Evolutionary conservation across 2,888 invertebrate species (phyloP).

Genomic region (Orchesella flavescens): DNA sequence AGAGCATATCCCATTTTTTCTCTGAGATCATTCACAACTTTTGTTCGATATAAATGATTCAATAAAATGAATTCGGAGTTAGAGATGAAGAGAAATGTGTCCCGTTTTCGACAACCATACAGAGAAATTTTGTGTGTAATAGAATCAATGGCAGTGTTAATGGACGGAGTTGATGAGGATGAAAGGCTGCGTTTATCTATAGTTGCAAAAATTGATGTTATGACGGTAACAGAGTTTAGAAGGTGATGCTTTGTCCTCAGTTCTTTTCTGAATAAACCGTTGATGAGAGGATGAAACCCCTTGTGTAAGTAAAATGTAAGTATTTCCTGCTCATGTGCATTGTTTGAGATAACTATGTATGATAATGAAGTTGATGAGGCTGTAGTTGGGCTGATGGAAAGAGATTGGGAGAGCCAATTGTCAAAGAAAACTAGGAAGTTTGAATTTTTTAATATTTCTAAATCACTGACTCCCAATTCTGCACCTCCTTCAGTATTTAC

Average conservation of each 20-base stretch:
- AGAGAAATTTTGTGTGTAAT: too few species aligned
- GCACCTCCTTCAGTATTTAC: too few species aligned
- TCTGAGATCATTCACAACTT: neutral
- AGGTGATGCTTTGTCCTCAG: neutral
- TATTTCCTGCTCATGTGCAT: neutral
- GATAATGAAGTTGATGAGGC: neutral
- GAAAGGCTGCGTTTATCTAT: neutral
- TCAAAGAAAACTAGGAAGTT: neutral
- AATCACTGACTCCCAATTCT: too few species aligned
- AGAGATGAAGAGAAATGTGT: constrained; percentile 4
- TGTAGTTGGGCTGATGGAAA: neutral
- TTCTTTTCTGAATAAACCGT: neutral
- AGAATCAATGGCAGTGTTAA: too few species aligned
- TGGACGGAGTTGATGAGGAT: neutral
- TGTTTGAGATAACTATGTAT: neutral
- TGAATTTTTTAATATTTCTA: neutral
- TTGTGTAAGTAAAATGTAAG: neutral
- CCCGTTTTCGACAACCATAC: neutral
- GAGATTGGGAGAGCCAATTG: neutral
- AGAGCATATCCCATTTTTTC: constrained; percentile 15
- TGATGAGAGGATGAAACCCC: neutral
- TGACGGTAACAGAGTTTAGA: neutral
- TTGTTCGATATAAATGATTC: neutral
- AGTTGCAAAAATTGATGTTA: neutral
- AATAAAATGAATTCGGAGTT: neutral